phyloP scores from a whole-genome alignment of 2,113 vertebrate genomes.

The Coryphaenoides rupestris region DNA sequence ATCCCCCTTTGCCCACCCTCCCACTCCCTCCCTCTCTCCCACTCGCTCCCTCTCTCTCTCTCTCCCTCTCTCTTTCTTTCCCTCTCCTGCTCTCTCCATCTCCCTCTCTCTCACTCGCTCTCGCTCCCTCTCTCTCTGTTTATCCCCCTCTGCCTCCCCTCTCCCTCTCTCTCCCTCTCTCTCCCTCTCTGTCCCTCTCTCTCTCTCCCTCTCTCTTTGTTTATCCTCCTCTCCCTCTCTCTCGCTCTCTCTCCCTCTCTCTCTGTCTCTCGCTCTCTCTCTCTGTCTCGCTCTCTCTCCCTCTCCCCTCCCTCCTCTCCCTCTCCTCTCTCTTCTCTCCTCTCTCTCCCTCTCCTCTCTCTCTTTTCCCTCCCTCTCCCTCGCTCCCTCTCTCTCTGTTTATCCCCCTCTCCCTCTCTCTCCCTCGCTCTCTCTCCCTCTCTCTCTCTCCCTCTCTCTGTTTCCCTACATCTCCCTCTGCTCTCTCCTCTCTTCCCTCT shows the following conservation, averaged over 20 bases:
- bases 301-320: too few species aligned
- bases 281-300: too few species aligned
- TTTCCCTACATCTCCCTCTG: too few species aligned
- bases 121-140: not conserved
- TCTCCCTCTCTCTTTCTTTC: not conserved
- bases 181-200: not conserved
- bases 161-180: not conserved
- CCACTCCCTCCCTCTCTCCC: too few species aligned
- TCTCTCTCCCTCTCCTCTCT: not conserved
- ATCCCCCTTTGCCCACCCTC: too few species aligned
- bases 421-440: not conserved
- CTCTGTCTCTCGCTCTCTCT: too few species aligned
- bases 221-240: not conserved
- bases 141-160: not conserved
- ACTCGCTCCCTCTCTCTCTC: not conserved
- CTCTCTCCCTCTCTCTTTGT: not conserved
- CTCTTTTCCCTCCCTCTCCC: not conserved
- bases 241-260: too few species aligned
- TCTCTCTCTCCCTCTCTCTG: too few species aligned
- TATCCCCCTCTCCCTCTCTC: not conserved
- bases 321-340: too few species aligned
- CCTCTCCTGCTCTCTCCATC: not conserved
- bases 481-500: too few species aligned
- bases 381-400: not conserved
- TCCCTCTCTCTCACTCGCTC: not conserved